Evolutionary conservation across 2,113 vertebrate species (phyloP).

Genomic region (Chinchilla lanigera): DNA sequence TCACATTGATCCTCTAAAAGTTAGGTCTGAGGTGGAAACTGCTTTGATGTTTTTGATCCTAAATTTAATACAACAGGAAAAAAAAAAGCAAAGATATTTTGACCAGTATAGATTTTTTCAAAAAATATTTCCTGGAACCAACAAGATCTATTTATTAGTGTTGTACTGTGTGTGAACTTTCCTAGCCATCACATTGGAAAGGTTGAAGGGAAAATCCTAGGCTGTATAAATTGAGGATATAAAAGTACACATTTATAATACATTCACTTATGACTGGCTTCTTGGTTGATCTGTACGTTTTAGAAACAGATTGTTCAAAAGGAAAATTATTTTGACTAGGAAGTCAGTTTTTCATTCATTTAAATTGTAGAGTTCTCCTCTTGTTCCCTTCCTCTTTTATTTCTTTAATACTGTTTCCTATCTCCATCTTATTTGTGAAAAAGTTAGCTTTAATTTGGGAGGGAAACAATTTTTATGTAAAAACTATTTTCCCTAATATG

Average conservation of each 20-base stretch:
- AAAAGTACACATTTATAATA: constrained; percentile 44
- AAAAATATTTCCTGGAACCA: constrained; percentile 77
- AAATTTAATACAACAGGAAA: constrained; percentile 88
- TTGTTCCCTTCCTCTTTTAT: constrained; percentile 68
- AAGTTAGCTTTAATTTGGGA: constrained; percentile 70
- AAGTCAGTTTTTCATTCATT: constrained; percentile 60
- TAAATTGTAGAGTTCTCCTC: constrained; percentile 55
- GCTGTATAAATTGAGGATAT: constrained; percentile 60
- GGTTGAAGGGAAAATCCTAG: constrained; percentile 48
- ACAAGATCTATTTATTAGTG: constrained; percentile 75
- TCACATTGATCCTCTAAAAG: constrained; percentile 91
- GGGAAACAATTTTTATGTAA: constrained; percentile 70
- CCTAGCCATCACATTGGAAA: constrained; percentile 55
- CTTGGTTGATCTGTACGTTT: constrained; percentile 42
- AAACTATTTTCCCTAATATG: constrained; percentile 63
- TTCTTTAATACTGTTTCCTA: constrained; percentile 71
- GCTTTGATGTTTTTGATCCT: constrained; percentile 90
- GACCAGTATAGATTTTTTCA: constrained; percentile 78
- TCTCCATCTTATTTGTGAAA: constrained; percentile 75
- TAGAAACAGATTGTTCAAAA: constrained; percentile 50
- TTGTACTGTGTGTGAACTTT: constrained; percentile 75
- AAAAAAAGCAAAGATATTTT: constrained; percentile 70
- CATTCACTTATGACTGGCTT: constrained; percentile 17
- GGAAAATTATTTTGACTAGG: constrained; percentile 53
- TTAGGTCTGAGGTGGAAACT: constrained; percentile 87